These are phyloP conservation scores for Pectinophora gossypiella DNA, from an alignment of 1,140 invertebrate genomes.

Conservation along the genomic window DNA sequence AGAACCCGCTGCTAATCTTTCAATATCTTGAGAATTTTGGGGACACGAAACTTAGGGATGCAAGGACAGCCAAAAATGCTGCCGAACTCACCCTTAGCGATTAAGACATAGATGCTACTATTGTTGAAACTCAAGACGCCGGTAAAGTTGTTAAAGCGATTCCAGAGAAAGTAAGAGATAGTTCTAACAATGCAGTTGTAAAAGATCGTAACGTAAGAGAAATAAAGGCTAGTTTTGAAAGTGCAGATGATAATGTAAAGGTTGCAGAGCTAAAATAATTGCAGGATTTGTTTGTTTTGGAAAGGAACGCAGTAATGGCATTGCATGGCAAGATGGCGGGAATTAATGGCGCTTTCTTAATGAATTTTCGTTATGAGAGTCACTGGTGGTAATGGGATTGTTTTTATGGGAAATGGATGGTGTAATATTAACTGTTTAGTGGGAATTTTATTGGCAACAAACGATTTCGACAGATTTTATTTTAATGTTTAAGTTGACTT, in stretches of 20 bases:
- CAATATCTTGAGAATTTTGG: constrained; percentile 70
- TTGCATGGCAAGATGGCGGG: constrained; percentile 57
- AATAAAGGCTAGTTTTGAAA: constrained; percentile 13
- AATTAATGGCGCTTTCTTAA: constrained; percentile 67
- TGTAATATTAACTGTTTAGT: constrained; percentile 6
- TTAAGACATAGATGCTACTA: constrained; percentile 23
- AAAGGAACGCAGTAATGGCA: constrained; percentile 62
- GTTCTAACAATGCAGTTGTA: constrained; percentile 15
- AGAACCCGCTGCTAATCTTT: constrained; percentile 69
- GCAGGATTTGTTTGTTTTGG: constrained; percentile 72
- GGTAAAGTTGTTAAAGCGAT: constrained; percentile 24
- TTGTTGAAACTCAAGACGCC: constrained; percentile 17
- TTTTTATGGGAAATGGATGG: constrained; percentile 32
- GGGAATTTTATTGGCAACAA: not conserved
- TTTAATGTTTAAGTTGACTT: no score
- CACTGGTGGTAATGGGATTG: constrained; percentile 29
- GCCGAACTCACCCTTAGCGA: constrained; percentile 23
- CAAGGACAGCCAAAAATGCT: constrained; percentile 24
- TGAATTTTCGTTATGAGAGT: constrained; percentile 65
- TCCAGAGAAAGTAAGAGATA: constrained; percentile 34
- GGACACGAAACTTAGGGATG: constrained; percentile 44
- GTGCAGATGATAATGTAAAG: not conserved
- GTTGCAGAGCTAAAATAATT: constrained; percentile 53
- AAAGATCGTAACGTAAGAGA: constrained; percentile 15
- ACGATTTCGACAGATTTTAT: no score